These are phyloP conservation scores for Alca torda DNA, from an alignment of 2,797 vertebrate species.

Conservation along the genomic window DNA sequence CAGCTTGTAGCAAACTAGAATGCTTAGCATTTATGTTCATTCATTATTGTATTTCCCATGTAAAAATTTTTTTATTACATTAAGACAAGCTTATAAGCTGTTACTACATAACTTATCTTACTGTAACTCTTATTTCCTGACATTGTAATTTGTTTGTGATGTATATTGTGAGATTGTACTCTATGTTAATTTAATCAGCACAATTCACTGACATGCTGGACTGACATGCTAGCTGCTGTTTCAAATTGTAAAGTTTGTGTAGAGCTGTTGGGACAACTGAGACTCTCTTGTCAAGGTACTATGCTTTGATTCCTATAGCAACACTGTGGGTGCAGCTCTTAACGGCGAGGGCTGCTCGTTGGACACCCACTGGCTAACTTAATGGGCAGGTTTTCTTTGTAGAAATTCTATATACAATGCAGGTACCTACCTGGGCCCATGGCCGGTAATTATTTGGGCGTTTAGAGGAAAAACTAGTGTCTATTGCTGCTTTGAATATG, in stretches of 20 bases:
- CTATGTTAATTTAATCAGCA: slow-evolving; percentile 99
- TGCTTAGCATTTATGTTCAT: slow-evolving; percentile 83
- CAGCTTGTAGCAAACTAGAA: slow-evolving; percentile 85
- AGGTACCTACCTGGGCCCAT: slow-evolving; percentile 91
- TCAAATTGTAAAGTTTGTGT: slow-evolving; percentile 90
- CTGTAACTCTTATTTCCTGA: slow-evolving; percentile 90
- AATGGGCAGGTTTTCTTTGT: slow-evolving; percentile 85
- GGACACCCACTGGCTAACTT: slow-evolving; percentile 86
- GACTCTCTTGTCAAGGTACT: slow-evolving; percentile 90
- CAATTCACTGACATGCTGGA: slow-evolving; percentile 99
- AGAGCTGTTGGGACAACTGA: slow-evolving; percentile 85
- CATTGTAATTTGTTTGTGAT: slow-evolving; percentile 93
- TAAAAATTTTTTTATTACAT: slow-evolving; percentile 86
- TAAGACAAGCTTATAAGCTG: slow-evolving; percentile 89
- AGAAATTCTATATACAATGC: slow-evolving; percentile 87
- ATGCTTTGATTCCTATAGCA: slow-evolving; percentile 91
- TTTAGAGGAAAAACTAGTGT: slow-evolving; percentile 95
- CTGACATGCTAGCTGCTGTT: slow-evolving; percentile 99
- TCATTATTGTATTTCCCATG: slow-evolving; percentile 86
- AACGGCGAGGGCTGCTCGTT: slow-evolving; percentile 79
- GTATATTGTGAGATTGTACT: slow-evolving; percentile 99
- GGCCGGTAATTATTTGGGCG: slow-evolving; percentile 93
- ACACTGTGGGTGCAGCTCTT: slow-evolving; percentile 87
- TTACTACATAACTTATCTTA: slow-evolving; percentile 92
- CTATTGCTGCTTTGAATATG: slow-evolving; percentile 99